A percentile compares a stretch with the other conserved stretches of the same genome.
phyloP scores from a whole-genome alignment of 2,113 vertebrate genomes.

The Entelurus aequoreus region DNA sequence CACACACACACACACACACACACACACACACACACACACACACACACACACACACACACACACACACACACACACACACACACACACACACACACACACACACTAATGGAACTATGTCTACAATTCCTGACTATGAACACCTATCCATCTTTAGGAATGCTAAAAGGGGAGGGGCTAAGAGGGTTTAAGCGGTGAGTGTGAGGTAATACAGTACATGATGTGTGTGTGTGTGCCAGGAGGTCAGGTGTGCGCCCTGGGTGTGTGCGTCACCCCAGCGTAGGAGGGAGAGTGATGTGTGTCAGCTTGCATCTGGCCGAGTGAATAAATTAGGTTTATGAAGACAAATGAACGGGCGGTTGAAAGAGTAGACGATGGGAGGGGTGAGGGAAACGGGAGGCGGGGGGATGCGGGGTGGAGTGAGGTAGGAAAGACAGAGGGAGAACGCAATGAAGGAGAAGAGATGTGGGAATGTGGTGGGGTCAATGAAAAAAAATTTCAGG shows the following conservation, averaged over 20 bases:
- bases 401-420: constrained; percentile 12
- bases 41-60: constrained; percentile 13
- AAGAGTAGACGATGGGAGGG: constrained; percentile 45
- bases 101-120: constrained; percentile 93
- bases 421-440: constrained; percentile 7
- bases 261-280: constrained; percentile 56
- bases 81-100: constrained; percentile 16
- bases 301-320: constrained; percentile 94
- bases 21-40: not conserved
- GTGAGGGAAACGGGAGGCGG: constrained; percentile 23
- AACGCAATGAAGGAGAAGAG: constrained; percentile 35
- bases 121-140: constrained; percentile 98
- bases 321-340: constrained; percentile 99
- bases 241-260: constrained; percentile 30
- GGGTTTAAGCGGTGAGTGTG: constrained; percentile 92
- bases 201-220: not conserved
- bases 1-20: constrained; percentile 20
- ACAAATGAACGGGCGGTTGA: constrained; percentile 85
- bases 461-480: constrained; percentile 53
- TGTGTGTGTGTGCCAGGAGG: constrained; percentile 27
- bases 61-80: not conserved
- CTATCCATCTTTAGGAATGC: constrained; percentile 98
- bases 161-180: constrained; percentile 83
- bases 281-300: constrained; percentile 97
- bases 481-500: constrained; percentile 37